phyloP scores from a whole-genome alignment of 2,888 invertebrate genomes.

The Desoria tigrina region DNA sequence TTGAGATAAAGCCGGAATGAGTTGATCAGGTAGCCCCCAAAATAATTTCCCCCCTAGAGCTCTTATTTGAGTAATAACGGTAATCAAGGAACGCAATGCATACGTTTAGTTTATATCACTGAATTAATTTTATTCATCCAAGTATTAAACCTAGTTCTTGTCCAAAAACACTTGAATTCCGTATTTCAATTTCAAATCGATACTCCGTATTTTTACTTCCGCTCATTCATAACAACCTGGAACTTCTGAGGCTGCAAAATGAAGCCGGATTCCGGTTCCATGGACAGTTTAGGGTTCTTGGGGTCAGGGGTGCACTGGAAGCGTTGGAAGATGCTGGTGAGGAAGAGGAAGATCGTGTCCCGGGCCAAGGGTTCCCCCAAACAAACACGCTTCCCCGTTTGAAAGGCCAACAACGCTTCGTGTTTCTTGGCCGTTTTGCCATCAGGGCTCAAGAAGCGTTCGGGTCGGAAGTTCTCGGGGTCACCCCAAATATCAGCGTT shows the following conservation, averaged over 20 bases:
- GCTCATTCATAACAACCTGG: slow-evolving; percentile 22
- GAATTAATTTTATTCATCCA: too few relatives aligned
- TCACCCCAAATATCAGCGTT: slow-evolving; percentile 48
- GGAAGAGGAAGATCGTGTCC: slow-evolving; percentile 46
- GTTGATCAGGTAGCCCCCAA: too few relatives aligned
- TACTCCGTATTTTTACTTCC: too few relatives aligned
- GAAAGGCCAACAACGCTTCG: slow-evolving; percentile 48
- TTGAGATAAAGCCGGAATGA: too few relatives aligned
- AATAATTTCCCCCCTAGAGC: too few relatives aligned
- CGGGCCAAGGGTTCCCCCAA: slow-evolving; percentile 42
- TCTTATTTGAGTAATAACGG: too few relatives aligned
- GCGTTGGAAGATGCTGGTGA: slow-evolving; percentile 45
- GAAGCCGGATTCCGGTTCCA: slow-evolving; percentile 23
- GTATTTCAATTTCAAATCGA: too few relatives aligned
- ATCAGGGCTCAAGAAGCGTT: slow-evolving; percentile 41
- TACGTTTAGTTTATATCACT: too few relatives aligned
- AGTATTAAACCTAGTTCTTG: too few relatives aligned
- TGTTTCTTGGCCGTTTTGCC: slow-evolving; percentile 30
- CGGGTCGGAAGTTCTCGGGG: slow-evolving; percentile 46
- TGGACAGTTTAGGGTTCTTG: slow-evolving; percentile 26
- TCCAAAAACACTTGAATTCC: too few relatives aligned
- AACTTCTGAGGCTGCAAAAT: slow-evolving; percentile 24
- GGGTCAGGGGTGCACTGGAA: slow-evolving; percentile 40
- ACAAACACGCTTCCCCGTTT: slow-evolving; percentile 41
- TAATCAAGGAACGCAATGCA: too few relatives aligned